phyloP scores from a whole-genome alignment of 2,888 invertebrate species.

The Heliconius ismenius region DNA sequence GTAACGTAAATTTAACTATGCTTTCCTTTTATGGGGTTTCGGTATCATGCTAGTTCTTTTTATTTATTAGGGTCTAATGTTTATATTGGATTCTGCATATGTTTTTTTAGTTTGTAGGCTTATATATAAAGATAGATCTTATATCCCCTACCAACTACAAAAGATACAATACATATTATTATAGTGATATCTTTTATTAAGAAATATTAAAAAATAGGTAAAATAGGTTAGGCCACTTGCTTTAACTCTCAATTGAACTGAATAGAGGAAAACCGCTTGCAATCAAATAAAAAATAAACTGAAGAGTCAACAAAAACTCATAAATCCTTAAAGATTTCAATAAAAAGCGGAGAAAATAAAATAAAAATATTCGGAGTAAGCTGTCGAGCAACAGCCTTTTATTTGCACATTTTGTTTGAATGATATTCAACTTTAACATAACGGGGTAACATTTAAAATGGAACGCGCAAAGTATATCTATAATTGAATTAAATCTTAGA shows the following conservation, averaged over 20 bases:
- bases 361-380: slow-evolving; percentile 30
- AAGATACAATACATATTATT: background rate
- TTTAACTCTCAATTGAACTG: background rate
- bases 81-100: background rate
- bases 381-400: slow-evolving; percentile 27
- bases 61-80: background rate
- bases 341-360: slow-evolving; percentile 31
- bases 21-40: slow-evolving; percentile 10
- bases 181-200: background rate
- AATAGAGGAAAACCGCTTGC: slow-evolving; percentile 13
- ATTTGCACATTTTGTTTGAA: background rate
- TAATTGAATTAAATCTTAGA: slow-evolving; percentile 25
- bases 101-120: background rate
- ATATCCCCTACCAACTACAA: no score
- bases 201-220: background rate
- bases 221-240: background rate
- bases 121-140: background rate
- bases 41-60: background rate
- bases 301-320: slow-evolving; percentile 26
- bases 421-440: background rate
- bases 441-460: background rate
- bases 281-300: slow-evolving; percentile 25
- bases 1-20: slow-evolving; percentile 29
- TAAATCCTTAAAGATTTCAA: slow-evolving; percentile 31
- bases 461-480: background rate